Base-by-base conservation (phyloP, 2,888 invertebrate species). In the Amblyteles armatorius region DNA sequence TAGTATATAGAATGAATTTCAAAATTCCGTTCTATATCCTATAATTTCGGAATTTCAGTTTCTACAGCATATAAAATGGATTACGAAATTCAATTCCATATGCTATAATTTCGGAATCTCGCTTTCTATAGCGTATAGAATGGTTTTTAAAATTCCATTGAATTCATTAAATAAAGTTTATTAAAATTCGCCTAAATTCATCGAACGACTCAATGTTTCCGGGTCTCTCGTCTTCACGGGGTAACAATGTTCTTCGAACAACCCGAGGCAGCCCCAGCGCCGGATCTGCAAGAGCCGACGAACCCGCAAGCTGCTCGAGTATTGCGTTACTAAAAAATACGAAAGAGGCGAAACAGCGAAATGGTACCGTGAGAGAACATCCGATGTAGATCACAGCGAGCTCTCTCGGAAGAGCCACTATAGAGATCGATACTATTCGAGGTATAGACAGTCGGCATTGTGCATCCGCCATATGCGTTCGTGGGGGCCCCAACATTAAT, bases 341-440 rank as follows among this genome's bases (percentile, higher is more conserved):
- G 19, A 36, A 26, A 68, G 72, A 82, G 57, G 50, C 57, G 71
- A 50, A 19, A 52, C 68, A 74, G 63, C 52, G 26, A 74, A 81
- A 81, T 79, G 74, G 65, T 76, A 82, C 79, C 85, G 85, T 85
- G 82, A 76, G 82, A 82, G 82, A 85, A 79, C 29, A 77, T 79
- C 60, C 60, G 82, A 82, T 82, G 74, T 82, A 57, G 78, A 85
- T 82, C 82, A 71, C 7, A 36, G 16, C 26, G 19, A 52, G 72
- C 40, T 52, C 55, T 40, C 50, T 65, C 73, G 16, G 55, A 48
- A 73, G 19, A 36, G 48, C 74, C n/a, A 69, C 52, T 48, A 11
- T 5, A 50, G 44, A 79, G 82, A 79, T 82, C 82, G 85, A 85
- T 85, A 76, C 69, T 79, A 57, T 85, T 57, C 11, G 55, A 40